phyloP scores from a whole-genome alignment of 2,888 invertebrate genomes.

The Lymantria dispar region DNA sequence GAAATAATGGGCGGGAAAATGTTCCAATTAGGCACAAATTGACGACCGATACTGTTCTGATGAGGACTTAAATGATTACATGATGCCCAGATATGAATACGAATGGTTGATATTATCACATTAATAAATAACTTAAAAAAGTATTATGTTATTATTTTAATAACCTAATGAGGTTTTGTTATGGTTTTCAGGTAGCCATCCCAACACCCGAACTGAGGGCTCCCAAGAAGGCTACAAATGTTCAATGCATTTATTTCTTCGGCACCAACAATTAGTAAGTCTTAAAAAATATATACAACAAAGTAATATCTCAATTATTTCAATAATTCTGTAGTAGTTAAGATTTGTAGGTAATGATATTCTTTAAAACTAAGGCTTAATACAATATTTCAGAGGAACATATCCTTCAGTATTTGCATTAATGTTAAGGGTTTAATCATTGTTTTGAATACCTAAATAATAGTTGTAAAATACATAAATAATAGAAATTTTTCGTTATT shows the following conservation, averaged over 20 bases:
- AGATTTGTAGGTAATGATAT: no score
- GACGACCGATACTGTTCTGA: not conserved
- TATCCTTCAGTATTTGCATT: no score
- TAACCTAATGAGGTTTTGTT: slow-evolving; percentile 42
- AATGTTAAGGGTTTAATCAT: no score
- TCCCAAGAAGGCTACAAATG: slow-evolving; percentile 86
- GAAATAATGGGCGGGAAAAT: slow-evolving; percentile 52
- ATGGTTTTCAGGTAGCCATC: slow-evolving; percentile 87
- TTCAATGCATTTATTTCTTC: slow-evolving; percentile 96
- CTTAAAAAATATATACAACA: slow-evolving; percentile 9
- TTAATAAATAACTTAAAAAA: not conserved
- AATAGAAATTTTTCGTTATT: no score
- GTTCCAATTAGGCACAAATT: slow-evolving; percentile 16
- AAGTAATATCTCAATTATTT: slow-evolving; percentile 6
- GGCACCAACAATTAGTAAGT: slow-evolving; percentile 98
- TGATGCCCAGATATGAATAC: slow-evolving; percentile 14
- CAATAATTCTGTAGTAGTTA: no score
- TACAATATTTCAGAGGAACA: no score
- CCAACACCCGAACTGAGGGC: slow-evolving; percentile 90
- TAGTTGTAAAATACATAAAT: no score
- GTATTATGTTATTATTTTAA: slow-evolving; percentile 5
- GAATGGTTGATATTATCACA: not conserved
- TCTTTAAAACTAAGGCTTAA: no score
- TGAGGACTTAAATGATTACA: slow-evolving; percentile 20
- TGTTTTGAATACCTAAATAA: no score